Conservation (phyloP, 2,888 invertebrate species). For the Aphidoletes aphidimyza region DNA sequence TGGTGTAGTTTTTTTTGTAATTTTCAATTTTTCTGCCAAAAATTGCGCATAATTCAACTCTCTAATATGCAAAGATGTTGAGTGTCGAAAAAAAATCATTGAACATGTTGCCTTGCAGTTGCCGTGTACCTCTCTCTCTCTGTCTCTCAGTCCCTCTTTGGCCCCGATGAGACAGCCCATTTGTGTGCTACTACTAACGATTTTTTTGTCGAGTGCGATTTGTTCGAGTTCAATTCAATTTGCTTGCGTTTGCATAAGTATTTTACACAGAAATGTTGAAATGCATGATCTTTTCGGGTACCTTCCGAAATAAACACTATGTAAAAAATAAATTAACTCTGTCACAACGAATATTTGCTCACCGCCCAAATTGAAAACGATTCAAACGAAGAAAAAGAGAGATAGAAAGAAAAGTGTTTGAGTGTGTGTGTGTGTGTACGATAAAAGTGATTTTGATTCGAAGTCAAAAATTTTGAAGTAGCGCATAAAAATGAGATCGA, state of each 20-base stretch:
- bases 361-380: too few relatives aligned
- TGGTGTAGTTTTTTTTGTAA: too few relatives aligned
- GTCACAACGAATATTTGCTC: not conserved
- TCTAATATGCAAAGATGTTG: not conserved
- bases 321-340: not conserved
- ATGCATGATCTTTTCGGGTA: not conserved
- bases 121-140: not conserved
- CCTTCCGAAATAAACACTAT: not conserved
- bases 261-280: not conserved
- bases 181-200: not conserved
- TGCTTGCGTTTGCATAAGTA: not conserved
- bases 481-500: constrained; percentile 51
- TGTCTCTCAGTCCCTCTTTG: not conserved
- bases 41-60: not conserved
- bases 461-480: not conserved
- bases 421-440: not conserved
- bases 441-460: not conserved
- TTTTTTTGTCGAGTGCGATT: not conserved
- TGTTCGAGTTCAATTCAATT: constrained; percentile 2
- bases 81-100: not conserved
- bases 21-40: constrained; percentile 47
- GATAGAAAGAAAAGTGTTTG: not conserved
- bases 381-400: not conserved
- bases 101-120: constrained; percentile 23
- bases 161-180: not conserved